phyloP scores from a whole-genome alignment of 2,113 vertebrate genomes.

The Neolamprologus hecqui region DNA sequence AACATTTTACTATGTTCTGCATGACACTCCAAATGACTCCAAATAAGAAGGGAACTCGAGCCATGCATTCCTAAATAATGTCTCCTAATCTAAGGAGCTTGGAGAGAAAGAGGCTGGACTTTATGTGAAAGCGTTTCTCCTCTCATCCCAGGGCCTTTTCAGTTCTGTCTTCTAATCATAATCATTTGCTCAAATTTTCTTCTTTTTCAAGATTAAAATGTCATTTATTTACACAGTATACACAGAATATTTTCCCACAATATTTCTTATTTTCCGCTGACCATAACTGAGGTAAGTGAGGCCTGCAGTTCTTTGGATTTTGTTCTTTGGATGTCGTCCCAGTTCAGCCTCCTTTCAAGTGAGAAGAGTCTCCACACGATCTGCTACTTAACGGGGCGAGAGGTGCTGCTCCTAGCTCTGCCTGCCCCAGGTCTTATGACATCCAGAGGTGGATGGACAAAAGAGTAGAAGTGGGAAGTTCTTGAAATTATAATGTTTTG shows the following conservation, averaged over 20 bases:
- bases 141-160: background rate
- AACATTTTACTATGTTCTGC: background rate
- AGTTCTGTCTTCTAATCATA: background rate
- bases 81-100: background rate
- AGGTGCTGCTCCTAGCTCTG: slow-evolving; percentile 81
- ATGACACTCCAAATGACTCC: background rate
- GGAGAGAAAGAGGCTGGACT: background rate
- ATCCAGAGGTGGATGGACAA: slow-evolving; percentile 47
- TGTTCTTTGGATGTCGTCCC: background rate
- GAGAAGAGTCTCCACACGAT: slow-evolving; percentile 76
- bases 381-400: slow-evolving; percentile 83
- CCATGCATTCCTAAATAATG: background rate
- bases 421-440: slow-evolving; percentile 82
- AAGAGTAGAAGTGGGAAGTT: background rate
- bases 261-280: background rate
- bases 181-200: background rate
- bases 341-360: slow-evolving; percentile 73
- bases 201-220: background rate
- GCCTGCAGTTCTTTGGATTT: background rate
- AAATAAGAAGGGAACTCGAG: background rate
- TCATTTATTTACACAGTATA: background rate
- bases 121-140: background rate
- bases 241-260: background rate
- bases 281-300: background rate
- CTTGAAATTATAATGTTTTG: background rate